Base-by-base conservation (phyloP, 53 echinoderm and acorn worm species). In the Antedon mediterranea region DNA sequence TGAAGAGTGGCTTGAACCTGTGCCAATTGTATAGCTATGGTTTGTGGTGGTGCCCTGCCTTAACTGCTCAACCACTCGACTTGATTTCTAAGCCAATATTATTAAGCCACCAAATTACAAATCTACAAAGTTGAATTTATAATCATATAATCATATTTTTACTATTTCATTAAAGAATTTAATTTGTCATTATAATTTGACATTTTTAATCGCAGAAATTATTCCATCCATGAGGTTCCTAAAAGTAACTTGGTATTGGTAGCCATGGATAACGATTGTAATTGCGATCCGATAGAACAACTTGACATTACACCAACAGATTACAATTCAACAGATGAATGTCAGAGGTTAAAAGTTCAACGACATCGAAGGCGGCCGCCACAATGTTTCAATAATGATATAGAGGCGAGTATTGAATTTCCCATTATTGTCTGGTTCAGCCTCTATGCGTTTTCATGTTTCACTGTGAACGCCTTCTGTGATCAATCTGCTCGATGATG, bases 271-370 rank as follows among this genome's bases (percentile, higher is more conserved):
- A 28, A 31, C 30, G 83, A 83, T 37, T 91, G 91, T 71, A n/a
- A 74, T 0, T 91, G 88, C 72, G 34, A 70, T 1, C 43, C 72
- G 28, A 26, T 34, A 44, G 72, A 79, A 31, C 43, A 83, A 43
- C 75, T 91, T 13, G 43, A 78, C 0, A 82, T 88, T 5, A 43
- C 30, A 71, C 77, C 81, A 79, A 81, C 85, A 0, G 76, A 44
- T 27, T 91, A 91, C 75, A 91, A 91, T 71, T 77, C 77, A 29
- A 75, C 88, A n/a, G 79, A 74, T 30, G 80, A 86, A 84, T 91
- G 91, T 81, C 43, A 85, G 34, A 85, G 85, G 82, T 44, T 88
- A 84, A 80, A 77, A 31, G 77, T 80, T 23, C 81, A 83, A 72
- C 80, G 80, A 26, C 85, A 85, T 42, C 83, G 91, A 23, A 80